Evolutionary conservation across 2,113 vertebrate genomes (phyloP), one percentile per base, ranked within the genome.

Genomic region (mouse (Mus musculus)): DNA sequence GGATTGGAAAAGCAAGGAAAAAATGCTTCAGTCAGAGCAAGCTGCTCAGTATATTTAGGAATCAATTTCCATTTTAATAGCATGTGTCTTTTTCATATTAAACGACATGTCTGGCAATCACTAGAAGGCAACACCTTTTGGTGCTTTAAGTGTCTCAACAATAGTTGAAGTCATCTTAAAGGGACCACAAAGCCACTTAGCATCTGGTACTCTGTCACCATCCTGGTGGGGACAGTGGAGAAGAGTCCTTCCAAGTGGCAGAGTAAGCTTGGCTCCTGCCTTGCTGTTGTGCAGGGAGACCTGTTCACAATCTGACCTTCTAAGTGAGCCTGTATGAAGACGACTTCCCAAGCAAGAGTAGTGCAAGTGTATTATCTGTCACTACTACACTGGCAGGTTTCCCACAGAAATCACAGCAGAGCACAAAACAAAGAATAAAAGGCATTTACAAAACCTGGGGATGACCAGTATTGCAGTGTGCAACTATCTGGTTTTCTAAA

Each of bases 91-190:
- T 97, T 98, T 97, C 94, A 95, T 98, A 95, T 97, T 98, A 96
- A 98, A 98, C 98, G 96, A 94, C 88, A 97, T 97, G 95, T 97
- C 96, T 98, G 98, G 97, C 96, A 98, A 96, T 95, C 96, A 96
- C 61, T 76, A 93, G 96, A 91, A 97, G 95, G 96, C 98, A 97
- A 97, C 95, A 96, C 91, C 19, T 69, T 86, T 26, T 3, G 67
- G 22, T 10, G 36, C 42, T 86, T 20, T 67, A 86, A 94, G 36
- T 3, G 7, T 94, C 90, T 85, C 82, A 91, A 14, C 89, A 97
- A 96, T 77, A 97, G 95, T 96, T 95, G 97, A 92, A 95, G 46
- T 30, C 33, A 73, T 82, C 80, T 85, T 75, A 84, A 86, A 93
- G 1, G 80, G 94, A 95, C 92, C 84, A 86, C 93, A 98, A 97